Percentiles rank a stretch among this genome's conserved stretches.
phyloP scores from a whole-genome alignment of 2,888 invertebrate species.

The Zygogramma bicolorata region DNA sequence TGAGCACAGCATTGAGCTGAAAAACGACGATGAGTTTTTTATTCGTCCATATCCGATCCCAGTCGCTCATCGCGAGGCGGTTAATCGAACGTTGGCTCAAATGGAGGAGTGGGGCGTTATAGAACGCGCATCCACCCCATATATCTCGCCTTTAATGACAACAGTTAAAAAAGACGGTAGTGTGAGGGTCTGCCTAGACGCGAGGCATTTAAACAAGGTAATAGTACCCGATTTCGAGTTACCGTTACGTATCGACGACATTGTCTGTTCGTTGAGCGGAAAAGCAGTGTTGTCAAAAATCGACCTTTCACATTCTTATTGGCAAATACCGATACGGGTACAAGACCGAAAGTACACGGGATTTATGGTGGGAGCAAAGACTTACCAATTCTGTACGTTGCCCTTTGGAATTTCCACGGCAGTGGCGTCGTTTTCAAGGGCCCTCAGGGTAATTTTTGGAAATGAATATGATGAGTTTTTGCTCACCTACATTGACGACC shows the following conservation, averaged over 20 bases:
- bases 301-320: too few relatives aligned
- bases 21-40: constrained; percentile 15
- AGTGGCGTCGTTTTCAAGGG: not conserved
- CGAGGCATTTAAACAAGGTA: constrained; percentile 2
- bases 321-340: too few relatives aligned
- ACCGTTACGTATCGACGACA: too few relatives aligned
- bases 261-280: not conserved
- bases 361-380: not conserved
- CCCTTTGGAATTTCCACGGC: not conserved
- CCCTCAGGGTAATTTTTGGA: not conserved
- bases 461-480: not conserved
- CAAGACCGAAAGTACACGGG: too few relatives aligned
- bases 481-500: not conserved
- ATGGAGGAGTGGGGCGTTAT: too few relatives aligned
- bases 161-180: not conserved
- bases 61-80: constrained; percentile 19
- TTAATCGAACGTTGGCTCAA: not conserved
- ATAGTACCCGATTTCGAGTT: not conserved
- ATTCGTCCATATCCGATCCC: too few relatives aligned
- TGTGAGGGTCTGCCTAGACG: too few relatives aligned
- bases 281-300: not conserved
- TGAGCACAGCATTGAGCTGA: constrained; percentile 18
- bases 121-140: constrained; percentile 23
- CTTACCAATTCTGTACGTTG: not conserved
- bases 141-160: constrained; percentile 3